Percentiles rank a stretch among this genome's conserved stretches.
Conservation (phyloP, 1,140 invertebrate genomes). For the Penaeus japonicus region DNA sequence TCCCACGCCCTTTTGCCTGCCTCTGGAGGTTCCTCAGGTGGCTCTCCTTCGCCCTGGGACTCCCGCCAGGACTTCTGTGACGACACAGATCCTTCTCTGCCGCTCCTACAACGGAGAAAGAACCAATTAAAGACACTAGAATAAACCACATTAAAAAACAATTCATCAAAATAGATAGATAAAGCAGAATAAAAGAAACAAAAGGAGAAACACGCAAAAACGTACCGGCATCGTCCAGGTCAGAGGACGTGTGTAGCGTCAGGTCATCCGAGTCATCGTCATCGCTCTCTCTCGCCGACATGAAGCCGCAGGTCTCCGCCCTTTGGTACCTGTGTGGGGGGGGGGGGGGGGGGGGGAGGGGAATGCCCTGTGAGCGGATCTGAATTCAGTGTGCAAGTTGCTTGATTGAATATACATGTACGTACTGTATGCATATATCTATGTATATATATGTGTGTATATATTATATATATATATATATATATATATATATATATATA, state of each 20-base stretch:
- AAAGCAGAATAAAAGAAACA: too few species aligned
- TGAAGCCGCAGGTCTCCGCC: background rate
- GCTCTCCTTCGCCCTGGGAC: background rate
- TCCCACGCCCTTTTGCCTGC: background rate
- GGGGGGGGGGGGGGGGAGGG: background rate
- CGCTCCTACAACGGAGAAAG: background rate
- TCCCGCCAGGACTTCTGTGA: background rate
- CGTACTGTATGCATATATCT: too few species aligned
- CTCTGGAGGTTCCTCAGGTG: too few species aligned
- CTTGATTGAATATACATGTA: background rate
- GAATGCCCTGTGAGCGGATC: background rate
- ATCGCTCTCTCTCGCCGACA: background rate
- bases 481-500: too few species aligned
- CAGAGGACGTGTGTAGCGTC: background rate
- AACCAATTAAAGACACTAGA: too few species aligned
- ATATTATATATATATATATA: too few species aligned
- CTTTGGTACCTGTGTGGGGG: background rate
- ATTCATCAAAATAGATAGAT: too few species aligned
- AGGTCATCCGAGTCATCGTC: conserved; percentile 1
- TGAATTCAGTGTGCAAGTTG: background rate
- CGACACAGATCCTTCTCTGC: background rate
- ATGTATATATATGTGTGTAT: too few species aligned
- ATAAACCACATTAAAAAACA: too few species aligned
- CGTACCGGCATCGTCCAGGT: background rate
- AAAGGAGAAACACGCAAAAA: background rate